Percentiles rank a stretch among this genome's conserved stretches.
These are phyloP conservation scores for Pelmatolapia mariae DNA, from an alignment of 2,113 vertebrate species.

Conservation along the genomic window DNA sequence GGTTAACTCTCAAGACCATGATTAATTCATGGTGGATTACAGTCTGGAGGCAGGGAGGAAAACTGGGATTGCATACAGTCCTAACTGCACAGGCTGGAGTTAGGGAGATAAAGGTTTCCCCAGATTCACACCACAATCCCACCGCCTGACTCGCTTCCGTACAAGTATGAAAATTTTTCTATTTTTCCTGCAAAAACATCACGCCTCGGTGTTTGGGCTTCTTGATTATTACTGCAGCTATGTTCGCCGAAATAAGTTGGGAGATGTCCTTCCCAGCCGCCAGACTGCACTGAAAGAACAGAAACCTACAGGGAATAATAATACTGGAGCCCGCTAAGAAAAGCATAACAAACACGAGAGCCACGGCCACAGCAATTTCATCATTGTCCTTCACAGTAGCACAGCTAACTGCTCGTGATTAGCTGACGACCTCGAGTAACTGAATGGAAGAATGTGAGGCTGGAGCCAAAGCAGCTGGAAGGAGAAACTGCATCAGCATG, in stretches of 20 bases:
- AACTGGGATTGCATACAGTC: conserved; percentile 54
- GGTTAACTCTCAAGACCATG: conserved; percentile 74
- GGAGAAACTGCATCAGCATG: neutral
- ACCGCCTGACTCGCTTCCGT: conserved; percentile 16
- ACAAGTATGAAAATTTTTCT: conserved; percentile 38
- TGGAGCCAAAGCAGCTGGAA: neutral
- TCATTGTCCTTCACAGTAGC: conserved; percentile 58
- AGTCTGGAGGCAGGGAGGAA: conserved; percentile 60
- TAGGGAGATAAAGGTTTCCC: conserved; percentile 63
- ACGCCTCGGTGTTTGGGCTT: conserved; percentile 21
- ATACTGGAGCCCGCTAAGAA: conserved; percentile 28
- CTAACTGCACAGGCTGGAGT: conserved; percentile 55
- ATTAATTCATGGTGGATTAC: conserved; percentile 80
- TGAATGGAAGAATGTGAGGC: conserved; percentile 7
- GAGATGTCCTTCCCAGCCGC: conserved; percentile 9
- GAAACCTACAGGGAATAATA: conserved; percentile 34
- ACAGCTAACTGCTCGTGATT: conserved; percentile 49
- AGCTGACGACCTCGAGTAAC: conserved; percentile 29
- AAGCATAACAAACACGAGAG: conserved; percentile 48
- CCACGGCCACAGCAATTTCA: conserved; percentile 39
- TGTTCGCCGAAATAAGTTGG: conserved; percentile 10
- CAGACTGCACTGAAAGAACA: neutral
- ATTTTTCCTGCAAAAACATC: conserved; percentile 19
- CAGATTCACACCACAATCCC: conserved; percentile 52
- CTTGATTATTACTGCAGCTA: conserved; percentile 33